phyloP scores from a whole-genome alignment of 2,888 invertebrate species.

The Lasius fuliginosus region DNA sequence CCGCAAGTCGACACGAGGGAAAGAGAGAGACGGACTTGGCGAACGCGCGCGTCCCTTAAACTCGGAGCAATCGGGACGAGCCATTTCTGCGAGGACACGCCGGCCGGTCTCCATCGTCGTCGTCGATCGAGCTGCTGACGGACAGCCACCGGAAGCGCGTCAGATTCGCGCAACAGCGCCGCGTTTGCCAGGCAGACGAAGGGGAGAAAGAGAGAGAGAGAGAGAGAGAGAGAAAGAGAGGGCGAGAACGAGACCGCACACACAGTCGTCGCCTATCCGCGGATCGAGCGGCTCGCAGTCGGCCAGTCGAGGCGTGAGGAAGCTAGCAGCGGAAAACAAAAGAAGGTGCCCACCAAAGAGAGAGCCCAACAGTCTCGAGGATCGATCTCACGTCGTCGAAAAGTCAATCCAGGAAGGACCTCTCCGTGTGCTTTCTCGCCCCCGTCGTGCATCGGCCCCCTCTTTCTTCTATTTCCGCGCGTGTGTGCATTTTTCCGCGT shows the following conservation, averaged over 20 bases:
- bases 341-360: conserved; percentile 35
- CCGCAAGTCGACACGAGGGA: conserved; percentile 67
- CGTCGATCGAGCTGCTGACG: conserved; percentile 71
- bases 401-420: conserved; percentile 31
- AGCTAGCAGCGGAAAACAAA: conserved; percentile 53
- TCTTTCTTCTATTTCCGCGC: not conserved
- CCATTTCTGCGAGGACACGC: conserved; percentile 76
- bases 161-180: conserved; percentile 70
- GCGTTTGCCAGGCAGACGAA: conserved; percentile 68
- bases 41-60: conserved; percentile 74
- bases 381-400: conserved; percentile 62
- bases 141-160: conserved; percentile 70
- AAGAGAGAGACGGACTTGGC: conserved; percentile 64
- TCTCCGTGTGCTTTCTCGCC: conserved; percentile 25
- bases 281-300: conserved; percentile 56
- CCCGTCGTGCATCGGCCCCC: conserved; percentile 8
- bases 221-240: conserved; percentile 59
- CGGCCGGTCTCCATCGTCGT: conserved; percentile 66
- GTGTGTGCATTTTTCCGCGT: conserved; percentile 21
- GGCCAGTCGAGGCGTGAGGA: conserved; percentile 53
- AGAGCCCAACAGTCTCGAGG: conserved; percentile 38
- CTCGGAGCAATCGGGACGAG: conserved; percentile 72
- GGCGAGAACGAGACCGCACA: conserved; percentile 62
- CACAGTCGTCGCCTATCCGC: conserved; percentile 60
- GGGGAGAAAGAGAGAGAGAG: conserved; percentile 53